phyloP scores from a whole-genome alignment of 1,140 invertebrate species.

The Dufourea novaeangliae region DNA sequence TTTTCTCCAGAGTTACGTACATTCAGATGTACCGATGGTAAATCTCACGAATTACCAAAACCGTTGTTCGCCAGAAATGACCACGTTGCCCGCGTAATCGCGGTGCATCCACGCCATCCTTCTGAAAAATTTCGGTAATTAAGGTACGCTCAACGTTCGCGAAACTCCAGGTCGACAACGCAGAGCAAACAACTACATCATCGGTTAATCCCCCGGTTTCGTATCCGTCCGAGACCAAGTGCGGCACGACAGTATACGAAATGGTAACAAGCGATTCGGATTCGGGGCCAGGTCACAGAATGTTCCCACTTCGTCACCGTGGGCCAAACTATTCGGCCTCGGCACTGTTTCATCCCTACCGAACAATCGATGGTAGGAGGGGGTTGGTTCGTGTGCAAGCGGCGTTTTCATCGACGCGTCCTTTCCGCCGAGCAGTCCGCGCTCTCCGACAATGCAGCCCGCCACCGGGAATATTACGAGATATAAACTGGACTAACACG shows the following conservation, averaged over 20 bases:
- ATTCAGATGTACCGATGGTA: too few species aligned
- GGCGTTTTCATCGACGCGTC: conserved; percentile 41
- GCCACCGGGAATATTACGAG: conserved; percentile 45
- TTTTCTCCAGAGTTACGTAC: too few species aligned
- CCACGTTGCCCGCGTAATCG: too few species aligned
- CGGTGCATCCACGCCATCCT: too few species aligned
- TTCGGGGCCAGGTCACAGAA: background rate
- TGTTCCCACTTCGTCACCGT: background rate
- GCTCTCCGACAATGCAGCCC: conserved; percentile 17
- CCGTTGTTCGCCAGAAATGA: too few species aligned
- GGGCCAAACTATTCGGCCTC: conserved; percentile 22
- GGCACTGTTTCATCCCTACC: background rate
- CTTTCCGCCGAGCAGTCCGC: conserved; percentile 14
- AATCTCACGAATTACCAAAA: too few species aligned
- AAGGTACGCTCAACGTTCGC: background rate
- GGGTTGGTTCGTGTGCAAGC: conserved; percentile 35
- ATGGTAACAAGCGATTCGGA: background rate
- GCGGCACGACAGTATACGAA: background rate
- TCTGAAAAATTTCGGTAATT: too few species aligned
- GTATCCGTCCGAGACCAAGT: background rate
- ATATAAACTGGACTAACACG: conserved; percentile 63
- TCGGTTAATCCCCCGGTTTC: background rate
- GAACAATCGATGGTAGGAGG: conserved; percentile 43
- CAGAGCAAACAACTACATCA: background rate
- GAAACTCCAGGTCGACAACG: background rate